Base-by-base conservation (phyloP, 1,140 invertebrate species). In the Atopsyche davidsoni region DNA sequence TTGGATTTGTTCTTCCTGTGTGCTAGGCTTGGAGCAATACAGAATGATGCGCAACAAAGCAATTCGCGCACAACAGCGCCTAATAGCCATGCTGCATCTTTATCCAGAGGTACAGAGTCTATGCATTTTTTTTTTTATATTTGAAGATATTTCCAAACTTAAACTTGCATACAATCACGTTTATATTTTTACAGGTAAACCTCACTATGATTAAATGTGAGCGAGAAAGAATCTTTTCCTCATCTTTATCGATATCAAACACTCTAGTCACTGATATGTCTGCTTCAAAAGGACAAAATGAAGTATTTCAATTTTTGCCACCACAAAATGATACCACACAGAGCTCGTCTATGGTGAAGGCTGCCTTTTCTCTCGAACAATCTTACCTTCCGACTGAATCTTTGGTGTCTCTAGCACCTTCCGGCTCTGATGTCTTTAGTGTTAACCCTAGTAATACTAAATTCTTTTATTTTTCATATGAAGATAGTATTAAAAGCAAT, bases 111-210 rank as follows among this genome's bases (percentile, higher is more conserved):
- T n/a, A n/a, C n/a, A n/a, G n/a, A n/a, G n/a, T n/a, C n/a, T n/a
- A n/a, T n/a, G n/a, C n/a, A n/a, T n/a, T n/a, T n/a, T n/a, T n/a
- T n/a, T n/a, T n/a, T n/a, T n/a, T n/a, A n/a, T n/a, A n/a, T n/a
- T n/a, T n/a, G n/a, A n/a, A n/a, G n/a, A n/a, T n/a, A n/a, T n/a
- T n/a, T n/a, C n/a, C n/a, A n/a, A n/a, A 31, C 25, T n/a, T 7
- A 31, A n/a, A 31, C 25, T 7, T 31, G n/a, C 7, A 6, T 14
- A 18, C 10, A n/a, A 2, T 14, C 4, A 11, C 10, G 11, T 19
- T 38, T 18, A 24, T 24, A 23, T 13, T 9, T 3, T 46, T 46
- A 23, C 24, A 46, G 45, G 39, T 36, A 11, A 13, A 36, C 28
- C 18, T 36, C 11, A 10, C 23, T 21, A 2, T 14, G 22, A n/a